Evolutionary conservation across 2,888 invertebrate species (phyloP).

Genomic region (Acleris cristana): DNA sequence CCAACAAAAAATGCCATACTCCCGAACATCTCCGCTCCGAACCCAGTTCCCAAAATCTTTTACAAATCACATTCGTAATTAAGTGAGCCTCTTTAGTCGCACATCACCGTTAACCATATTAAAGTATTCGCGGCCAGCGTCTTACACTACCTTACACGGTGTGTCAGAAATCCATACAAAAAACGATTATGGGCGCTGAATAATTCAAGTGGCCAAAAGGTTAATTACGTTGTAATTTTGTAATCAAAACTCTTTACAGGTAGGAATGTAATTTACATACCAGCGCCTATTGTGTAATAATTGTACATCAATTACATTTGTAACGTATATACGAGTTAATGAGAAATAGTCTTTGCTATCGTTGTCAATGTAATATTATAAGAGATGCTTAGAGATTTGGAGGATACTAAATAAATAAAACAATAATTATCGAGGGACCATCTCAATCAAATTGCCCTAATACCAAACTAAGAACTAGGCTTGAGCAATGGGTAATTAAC

Average conservation of each 20-base stretch:
- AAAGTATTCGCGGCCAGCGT: not conserved
- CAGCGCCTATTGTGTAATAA: slow-evolving; percentile 15
- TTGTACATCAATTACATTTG: slow-evolving; percentile 6
- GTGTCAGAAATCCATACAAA: no score
- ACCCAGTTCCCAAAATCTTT: slow-evolving; percentile 8
- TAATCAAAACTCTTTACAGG: slow-evolving; percentile 21
- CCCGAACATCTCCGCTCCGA: no score
- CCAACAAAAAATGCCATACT: no score
- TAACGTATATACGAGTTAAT: not conserved
- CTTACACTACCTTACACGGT: no score
- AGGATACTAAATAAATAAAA: no score
- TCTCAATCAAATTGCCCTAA: no score
- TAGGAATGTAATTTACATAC: slow-evolving; percentile 13
- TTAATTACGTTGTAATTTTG: slow-evolving; percentile 28
- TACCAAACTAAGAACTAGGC: no score
- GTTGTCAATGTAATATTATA: no score
- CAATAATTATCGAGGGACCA: no score
- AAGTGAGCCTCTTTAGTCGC: slow-evolving; percentile 22
- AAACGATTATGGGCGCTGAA: slow-evolving; percentile 6
- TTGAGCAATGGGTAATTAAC: no score
- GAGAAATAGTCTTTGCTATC: not conserved
- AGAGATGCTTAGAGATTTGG: no score
- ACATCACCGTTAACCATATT: slow-evolving; percentile 16
- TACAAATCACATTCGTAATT: slow-evolving; percentile 19
- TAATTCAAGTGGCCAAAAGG: slow-evolving; percentile 11